Evolutionary conservation across 2,888 invertebrate species (phyloP).

Genomic region (Girardia tigrina): DNA sequence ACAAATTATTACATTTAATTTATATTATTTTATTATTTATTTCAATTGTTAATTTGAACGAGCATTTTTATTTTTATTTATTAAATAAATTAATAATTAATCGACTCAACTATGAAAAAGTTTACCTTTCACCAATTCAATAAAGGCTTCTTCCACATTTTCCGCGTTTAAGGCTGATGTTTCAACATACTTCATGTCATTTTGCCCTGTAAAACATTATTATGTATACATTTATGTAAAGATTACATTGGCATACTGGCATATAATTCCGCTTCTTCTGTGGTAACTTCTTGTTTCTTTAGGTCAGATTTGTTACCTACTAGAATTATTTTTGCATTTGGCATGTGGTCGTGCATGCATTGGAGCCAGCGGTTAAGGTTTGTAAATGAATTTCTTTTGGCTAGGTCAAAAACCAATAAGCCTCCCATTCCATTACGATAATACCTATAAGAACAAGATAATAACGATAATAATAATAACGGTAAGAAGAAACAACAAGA

Average conservation of each 20-base stretch:
- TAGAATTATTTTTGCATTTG: conserved; percentile 15
- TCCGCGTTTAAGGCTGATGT: neutral
- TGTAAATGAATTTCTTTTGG: conserved; percentile 4
- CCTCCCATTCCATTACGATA: conserved; percentile 27
- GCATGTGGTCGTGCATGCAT: conserved; percentile 24
- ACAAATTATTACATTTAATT: too few species aligned
- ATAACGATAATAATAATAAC: too few species aligned
- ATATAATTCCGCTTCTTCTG: conserved; percentile 7
- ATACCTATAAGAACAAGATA: too few species aligned
- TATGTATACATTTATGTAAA: too few species aligned
- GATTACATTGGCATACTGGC: too few species aligned
- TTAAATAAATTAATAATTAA: too few species aligned
- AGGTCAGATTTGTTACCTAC: conserved; percentile 29
- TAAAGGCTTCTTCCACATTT: conserved; percentile 14
- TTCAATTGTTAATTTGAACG: too few species aligned
- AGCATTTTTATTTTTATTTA: too few species aligned
- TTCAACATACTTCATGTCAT: conserved; percentile 2
- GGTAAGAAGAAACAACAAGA: too few species aligned
- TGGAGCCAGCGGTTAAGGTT: conserved; percentile 21
- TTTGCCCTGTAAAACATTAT: neutral
- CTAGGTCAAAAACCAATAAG: conserved; percentile 15
- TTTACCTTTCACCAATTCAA: neutral
- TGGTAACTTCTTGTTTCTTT: neutral
- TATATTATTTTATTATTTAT: too few species aligned
- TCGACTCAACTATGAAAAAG: too few species aligned